Percentiles rank a stretch among this genome's conserved stretches.
Evolutionary conservation across 2,797 vertebrate genomes (phyloP).

Genomic region (Hozukius guyotensis): DNA sequence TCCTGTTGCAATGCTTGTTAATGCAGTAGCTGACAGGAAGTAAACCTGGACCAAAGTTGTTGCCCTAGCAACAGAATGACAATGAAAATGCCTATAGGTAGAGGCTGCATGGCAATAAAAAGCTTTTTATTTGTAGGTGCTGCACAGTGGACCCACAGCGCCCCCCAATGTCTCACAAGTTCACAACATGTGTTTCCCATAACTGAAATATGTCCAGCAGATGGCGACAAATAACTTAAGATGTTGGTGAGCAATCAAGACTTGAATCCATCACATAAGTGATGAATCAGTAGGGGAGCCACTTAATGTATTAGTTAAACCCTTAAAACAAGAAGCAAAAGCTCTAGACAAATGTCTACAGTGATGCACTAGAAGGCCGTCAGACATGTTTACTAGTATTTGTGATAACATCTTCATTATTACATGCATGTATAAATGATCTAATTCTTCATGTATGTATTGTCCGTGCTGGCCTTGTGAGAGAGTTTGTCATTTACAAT

Average conservation of each 20-base stretch:
- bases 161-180: neutral
- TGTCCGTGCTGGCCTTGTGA: neutral
- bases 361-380: neutral
- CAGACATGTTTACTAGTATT: neutral
- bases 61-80: no score
- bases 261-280: no score
- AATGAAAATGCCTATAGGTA: no score
- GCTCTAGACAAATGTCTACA: neutral
- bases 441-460: neutral
- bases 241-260: neutral
- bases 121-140: neutral
- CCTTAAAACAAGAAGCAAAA: neutral
- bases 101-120: neutral
- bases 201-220: conserved; percentile 33
- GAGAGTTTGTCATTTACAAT: neutral
- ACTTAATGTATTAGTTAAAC: neutral
- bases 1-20: no score
- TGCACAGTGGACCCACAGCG: neutral
- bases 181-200: neutral
- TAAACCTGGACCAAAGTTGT: no score
- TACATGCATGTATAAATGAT: neutral
- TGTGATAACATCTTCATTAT: neutral
- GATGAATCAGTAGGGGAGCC: neutral
- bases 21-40: no score
- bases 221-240: conserved; percentile 33